Percentiles rank a stretch among this genome's conserved stretches.
These are phyloP conservation scores for Parotia lawesii DNA, from an alignment of 2,113 vertebrate species.

Conservation along the genomic window DNA sequence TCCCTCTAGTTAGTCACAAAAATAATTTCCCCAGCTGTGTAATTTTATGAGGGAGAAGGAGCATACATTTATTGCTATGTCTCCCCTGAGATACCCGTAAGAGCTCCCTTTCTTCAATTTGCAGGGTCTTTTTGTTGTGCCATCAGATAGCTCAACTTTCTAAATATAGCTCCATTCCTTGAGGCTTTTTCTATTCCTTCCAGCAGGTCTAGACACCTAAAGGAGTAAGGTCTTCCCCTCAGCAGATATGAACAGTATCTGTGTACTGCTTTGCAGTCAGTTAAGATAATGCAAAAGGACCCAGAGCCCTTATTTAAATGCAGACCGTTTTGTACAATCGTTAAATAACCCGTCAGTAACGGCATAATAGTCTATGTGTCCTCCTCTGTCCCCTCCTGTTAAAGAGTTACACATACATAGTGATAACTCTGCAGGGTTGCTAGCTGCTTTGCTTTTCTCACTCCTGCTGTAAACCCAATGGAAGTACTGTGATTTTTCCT, in stretches of 20 bases:
- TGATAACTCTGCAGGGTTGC: background rate
- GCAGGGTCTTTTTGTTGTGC: background rate
- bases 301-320: background rate
- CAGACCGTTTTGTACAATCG: background rate
- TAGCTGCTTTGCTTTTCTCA: slow-evolving; percentile 35
- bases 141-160: background rate
- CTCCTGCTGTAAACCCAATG: slow-evolving; percentile 32
- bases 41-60: background rate
- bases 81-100: background rate
- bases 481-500: background rate
- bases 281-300: background rate
- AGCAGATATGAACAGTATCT: background rate
- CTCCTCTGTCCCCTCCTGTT: background rate
- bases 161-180: background rate
- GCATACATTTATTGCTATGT: background rate
- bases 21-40: background rate
- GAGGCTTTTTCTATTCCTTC: background rate
- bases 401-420: background rate
- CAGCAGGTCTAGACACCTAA: background rate
- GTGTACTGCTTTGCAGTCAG: background rate
- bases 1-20: background rate
- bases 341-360: background rate
- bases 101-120: background rate
- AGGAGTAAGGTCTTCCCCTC: background rate
- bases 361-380: accelerated